Evolutionary conservation across 2,888 invertebrate species (phyloP).

Genomic region (Nasonia oneida): DNA sequence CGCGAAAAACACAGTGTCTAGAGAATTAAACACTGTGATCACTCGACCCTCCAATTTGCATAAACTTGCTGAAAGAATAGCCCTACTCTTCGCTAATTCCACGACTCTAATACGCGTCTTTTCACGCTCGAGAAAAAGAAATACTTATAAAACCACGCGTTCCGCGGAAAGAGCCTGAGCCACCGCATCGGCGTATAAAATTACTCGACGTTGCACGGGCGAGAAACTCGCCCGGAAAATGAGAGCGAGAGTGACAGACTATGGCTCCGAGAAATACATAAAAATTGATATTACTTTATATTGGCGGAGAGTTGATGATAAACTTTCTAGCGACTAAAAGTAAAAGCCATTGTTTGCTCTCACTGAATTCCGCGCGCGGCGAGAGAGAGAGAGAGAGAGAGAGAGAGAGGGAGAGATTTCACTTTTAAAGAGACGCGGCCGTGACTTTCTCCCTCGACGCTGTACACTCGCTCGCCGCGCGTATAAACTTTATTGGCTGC

Average conservation of each 20-base stretch:
- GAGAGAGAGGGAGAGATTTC: not conserved
- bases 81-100: constrained; percentile 18
- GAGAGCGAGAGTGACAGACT: not conserved
- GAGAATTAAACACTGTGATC: constrained; percentile 10
- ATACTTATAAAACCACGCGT: not conserved
- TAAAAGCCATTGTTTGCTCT: constrained; percentile 3
- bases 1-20: too few relatives aligned
- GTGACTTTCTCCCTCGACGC: not conserved
- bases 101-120: constrained; percentile 23
- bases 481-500: not conserved
- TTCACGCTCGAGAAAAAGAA: constrained; percentile 17
- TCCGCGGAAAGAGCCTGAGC: not conserved
- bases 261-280: not conserved
- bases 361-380: not conserved
- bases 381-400: not conserved
- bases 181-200: not conserved
- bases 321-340: constrained; percentile 13
- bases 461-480: not conserved
- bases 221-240: not conserved
- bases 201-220: too few relatives aligned
- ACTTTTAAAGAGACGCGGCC: not conserved
- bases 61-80: constrained; percentile 11
- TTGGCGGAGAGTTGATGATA: not conserved
- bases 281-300: not conserved
- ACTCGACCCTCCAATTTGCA: constrained; percentile 18